A percentile compares a stretch with the other conserved stretches of the same genome.
Evolutionary conservation across 2,797 vertebrate genomes (phyloP).

Genomic region (Enteromius fasciolatus): DNA sequence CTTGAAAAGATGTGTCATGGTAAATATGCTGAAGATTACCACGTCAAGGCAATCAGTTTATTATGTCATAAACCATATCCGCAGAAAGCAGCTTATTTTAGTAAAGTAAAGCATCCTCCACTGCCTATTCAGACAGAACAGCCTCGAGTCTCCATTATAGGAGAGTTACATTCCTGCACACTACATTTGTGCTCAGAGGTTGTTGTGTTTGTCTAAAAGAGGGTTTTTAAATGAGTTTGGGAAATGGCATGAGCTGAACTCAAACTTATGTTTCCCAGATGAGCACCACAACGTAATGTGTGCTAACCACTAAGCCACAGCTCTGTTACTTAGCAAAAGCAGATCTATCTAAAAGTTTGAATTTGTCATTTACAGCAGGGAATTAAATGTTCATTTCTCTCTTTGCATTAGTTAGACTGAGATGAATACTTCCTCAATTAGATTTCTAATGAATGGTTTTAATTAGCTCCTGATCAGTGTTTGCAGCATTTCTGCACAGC

Average conservation of each 20-base stretch:
- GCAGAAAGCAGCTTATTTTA: constrained; percentile 10
- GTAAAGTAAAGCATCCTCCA: constrained; percentile 1
- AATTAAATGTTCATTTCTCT: constrained; percentile 35
- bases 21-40: neutral
- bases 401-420: constrained; percentile 35
- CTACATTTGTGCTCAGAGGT: neutral
- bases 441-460: constrained; percentile 46
- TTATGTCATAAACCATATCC: neutral
- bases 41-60: neutral
- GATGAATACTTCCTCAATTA: constrained; percentile 41
- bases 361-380: constrained; percentile 33
- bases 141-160: constrained; percentile 8
- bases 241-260: neutral
- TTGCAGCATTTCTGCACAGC: constrained; percentile 8
- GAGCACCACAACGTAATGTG: neutral
- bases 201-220: neutral
- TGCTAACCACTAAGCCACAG: neutral
- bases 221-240: neutral
- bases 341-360: constrained; percentile 9
- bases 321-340: neutral
- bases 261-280: neutral
- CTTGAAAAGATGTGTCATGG: neutral
- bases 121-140: neutral
- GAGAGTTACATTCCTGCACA: neutral
- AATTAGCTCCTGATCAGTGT: constrained; percentile 27